Percentiles rank a stretch among this genome's conserved stretches.
phyloP scores from a whole-genome alignment of 2,113 vertebrate species.

The Macheiramphus alcinus region DNA sequence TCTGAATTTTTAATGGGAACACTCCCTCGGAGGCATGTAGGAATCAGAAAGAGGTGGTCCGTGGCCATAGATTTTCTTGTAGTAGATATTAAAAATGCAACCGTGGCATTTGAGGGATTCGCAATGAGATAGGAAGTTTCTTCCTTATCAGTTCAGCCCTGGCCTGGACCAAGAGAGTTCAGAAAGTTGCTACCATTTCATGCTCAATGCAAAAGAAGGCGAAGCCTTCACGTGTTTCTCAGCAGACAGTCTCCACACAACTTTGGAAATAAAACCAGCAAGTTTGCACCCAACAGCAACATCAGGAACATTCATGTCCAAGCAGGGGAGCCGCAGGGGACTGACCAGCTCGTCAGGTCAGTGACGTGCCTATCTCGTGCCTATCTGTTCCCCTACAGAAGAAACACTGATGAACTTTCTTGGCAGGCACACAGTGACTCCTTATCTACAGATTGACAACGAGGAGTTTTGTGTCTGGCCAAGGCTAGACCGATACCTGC shows the following conservation, averaged over 20 bases:
- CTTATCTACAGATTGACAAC: rapidly evolving
- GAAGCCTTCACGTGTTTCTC: rapidly evolving
- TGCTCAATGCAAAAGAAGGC: background rate
- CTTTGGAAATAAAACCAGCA: background rate
- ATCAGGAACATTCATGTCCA: background rate
- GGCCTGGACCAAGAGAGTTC: background rate
- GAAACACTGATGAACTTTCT: background rate
- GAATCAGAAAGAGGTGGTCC: background rate
- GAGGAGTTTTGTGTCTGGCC: background rate
- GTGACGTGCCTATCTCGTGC: too few species aligned
- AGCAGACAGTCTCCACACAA: background rate
- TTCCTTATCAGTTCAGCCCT: background rate
- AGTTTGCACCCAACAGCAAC: background rate
- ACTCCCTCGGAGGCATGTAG: rapidly evolving
- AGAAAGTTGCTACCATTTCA: background rate
- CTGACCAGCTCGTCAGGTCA: background rate
- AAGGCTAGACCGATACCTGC: background rate
- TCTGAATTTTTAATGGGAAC: background rate
- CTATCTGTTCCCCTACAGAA: background rate
- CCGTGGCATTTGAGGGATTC: background rate
- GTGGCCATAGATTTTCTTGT: background rate
- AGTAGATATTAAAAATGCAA: background rate
- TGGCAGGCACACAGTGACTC: background rate
- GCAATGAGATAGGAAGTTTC: background rate
- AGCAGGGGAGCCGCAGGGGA: background rate